phyloP scores from a whole-genome alignment of 2,888 invertebrate genomes.

The Pyrochroa serraticornis region DNA sequence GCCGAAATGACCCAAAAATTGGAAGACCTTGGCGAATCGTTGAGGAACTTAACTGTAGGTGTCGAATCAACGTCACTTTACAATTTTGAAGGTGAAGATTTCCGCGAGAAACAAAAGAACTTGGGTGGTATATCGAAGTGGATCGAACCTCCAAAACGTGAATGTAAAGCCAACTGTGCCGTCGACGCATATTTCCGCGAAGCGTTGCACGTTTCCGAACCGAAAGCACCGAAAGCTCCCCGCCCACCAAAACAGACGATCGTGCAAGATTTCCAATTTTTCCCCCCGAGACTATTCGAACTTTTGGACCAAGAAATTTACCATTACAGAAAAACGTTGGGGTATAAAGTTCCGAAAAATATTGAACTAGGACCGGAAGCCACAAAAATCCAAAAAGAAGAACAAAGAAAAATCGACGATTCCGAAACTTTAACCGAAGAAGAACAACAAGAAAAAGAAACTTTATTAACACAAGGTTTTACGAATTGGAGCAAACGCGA shows the following conservation, averaged over 20 bases:
- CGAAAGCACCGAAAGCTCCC: slow-evolving; percentile 98
- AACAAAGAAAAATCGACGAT: slow-evolving; percentile 96
- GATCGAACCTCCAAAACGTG: slow-evolving; percentile 99
- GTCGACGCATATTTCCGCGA: slow-evolving; percentile 98
- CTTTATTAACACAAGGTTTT: slow-evolving; percentile 91
- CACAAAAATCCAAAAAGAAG: slow-evolving; percentile 89
- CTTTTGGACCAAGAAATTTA: slow-evolving; percentile 98
- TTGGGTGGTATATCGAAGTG: slow-evolving; percentile 82
- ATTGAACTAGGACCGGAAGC: slow-evolving; percentile 94
- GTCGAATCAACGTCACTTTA: slow-evolving; percentile 80
- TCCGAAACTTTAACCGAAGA: slow-evolving; percentile 90
- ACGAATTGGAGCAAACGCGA: slow-evolving; percentile 98
- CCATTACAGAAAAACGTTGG: slow-evolving; percentile 91
- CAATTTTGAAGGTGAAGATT: slow-evolving; percentile 99
- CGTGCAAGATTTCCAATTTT: slow-evolving; percentile 99
- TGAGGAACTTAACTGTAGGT: slow-evolving; percentile 94
- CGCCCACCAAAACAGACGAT: slow-evolving; percentile 98
- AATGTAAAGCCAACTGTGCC: slow-evolving; percentile 98
- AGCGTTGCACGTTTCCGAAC: slow-evolving; percentile 93
- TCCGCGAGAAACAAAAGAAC: slow-evolving; percentile 90
- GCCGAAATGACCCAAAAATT: slow-evolving; percentile 89
- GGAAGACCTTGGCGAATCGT: slow-evolving; percentile 86
- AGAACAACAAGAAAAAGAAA: slow-evolving; percentile 90
- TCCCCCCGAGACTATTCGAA: slow-evolving; percentile 96
- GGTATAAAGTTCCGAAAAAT: slow-evolving; percentile 94